Evolutionary conservation across 2,888 invertebrate species (phyloP), one percentile per base, ranked within the genome.

Genomic region (Minunthozetes semirufus): DNA sequence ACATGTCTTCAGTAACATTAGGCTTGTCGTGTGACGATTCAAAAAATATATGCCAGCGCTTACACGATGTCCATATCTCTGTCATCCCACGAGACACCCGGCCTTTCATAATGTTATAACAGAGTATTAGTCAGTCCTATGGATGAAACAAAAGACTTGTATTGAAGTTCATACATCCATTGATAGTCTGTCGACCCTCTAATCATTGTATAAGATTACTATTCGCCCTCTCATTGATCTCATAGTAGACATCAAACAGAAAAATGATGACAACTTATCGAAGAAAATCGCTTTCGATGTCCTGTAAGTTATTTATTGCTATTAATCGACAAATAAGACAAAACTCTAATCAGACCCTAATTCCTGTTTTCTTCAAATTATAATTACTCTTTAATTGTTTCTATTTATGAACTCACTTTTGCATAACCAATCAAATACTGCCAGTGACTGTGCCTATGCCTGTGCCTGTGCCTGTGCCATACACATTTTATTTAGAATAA

Each of bases 1-100:
- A 68, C 68, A 68, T 68, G 68, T 68, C 68, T 68, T 42, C 42
- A 68, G 38, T 46, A 68, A 9, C 68, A 68, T 68, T 66, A 42
- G 46, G 42, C 13, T 42, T 56, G n/a, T 42, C 25, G n/a, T 68
- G 68, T 68, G 42, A 38, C 19, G 19, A 66, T 19, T 53, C 53
- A 53, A 19, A n/a, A 53, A 3, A 53, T 19, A 25, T 22, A 8
- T 22, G 8, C 22, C 68, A 68, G 22, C 19, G 42, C 25, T 25
- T 15, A 42, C 9, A 9, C 13, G 29, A 46, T 42, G 68, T 46
- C 42, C 68, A 68, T 42, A 68, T 46, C 33, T 38, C n/a, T 46
- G 29, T n/a, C 42, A n/a, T 68, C 68, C 42, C 38, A 33, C 5
- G 68, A 68, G 68, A 61, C 56, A 63, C 38, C 38, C 11, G 42